phyloP scores from a whole-genome alignment of 2,888 invertebrate genomes.

The Podabrus alpinus region DNA sequence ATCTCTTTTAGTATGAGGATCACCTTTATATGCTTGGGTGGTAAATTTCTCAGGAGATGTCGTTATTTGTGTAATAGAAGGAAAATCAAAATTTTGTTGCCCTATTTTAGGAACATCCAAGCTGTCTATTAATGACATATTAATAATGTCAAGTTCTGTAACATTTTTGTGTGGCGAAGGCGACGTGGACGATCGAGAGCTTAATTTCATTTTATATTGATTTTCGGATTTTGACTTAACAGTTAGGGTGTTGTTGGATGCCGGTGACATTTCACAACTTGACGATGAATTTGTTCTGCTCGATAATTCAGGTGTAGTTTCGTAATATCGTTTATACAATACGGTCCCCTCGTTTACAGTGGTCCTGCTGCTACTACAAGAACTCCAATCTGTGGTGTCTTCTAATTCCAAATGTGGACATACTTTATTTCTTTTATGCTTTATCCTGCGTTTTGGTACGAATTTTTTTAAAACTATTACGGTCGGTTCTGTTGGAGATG shows the following conservation, averaged over 20 bases:
- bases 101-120: conserved; percentile 17
- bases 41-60: not conserved
- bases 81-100: not conserved
- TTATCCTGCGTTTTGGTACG: not conserved
- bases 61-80: conserved; percentile 17
- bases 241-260: conserved; percentile 8
- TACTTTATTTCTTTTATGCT: not conserved
- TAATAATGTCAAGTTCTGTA: not conserved
- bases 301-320: conserved; percentile 16
- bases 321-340: conserved; percentile 7
- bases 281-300: conserved; percentile 22
- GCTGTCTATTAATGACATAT: conserved; percentile 3
- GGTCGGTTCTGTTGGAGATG: conserved; percentile 20
- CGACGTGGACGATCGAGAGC: not conserved
- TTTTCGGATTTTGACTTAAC: not conserved
- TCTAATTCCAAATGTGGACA: not conserved
- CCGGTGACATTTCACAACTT: not conserved
- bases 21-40: not conserved
- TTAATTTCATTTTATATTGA: not conserved
- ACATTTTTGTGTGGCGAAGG: not conserved
- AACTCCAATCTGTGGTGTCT: not conserved
- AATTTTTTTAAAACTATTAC: conserved; percentile 19
- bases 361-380: not conserved
- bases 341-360: not conserved
- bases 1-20: not conserved